Conservation (phyloP, 2,113 vertebrate genomes). For the Syngnathoides biaculeatus region DNA sequence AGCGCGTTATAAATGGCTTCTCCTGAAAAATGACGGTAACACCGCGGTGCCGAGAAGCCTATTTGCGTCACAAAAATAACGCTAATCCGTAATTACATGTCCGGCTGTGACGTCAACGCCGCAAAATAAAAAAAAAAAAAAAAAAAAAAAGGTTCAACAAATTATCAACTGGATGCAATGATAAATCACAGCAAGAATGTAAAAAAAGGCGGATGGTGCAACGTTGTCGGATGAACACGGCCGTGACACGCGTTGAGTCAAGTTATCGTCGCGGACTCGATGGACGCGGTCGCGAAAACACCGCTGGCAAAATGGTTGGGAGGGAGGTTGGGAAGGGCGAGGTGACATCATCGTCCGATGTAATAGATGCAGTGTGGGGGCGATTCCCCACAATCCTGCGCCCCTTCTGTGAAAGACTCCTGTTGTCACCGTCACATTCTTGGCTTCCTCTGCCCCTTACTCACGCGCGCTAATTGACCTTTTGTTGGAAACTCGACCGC, state of each 20-base stretch:
- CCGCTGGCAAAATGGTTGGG: conserved; percentile 17
- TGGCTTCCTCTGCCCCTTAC: conserved; percentile 23
- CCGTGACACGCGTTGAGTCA: background rate
- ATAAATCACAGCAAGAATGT: background rate
- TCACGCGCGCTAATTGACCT: conserved; percentile 22
- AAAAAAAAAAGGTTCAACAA: background rate
- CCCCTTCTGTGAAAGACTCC: conserved; percentile 30
- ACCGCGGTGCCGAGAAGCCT: background rate
- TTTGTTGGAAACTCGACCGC: conserved; percentile 34
- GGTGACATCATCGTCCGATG: conserved; percentile 57
- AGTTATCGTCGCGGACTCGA: background rate
- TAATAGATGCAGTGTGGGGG: conserved; percentile 59
- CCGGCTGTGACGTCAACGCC: background rate
- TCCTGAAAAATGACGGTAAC: background rate
- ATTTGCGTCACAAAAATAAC: background rate
- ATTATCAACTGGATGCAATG: background rate
- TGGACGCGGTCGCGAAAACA: conserved; percentile 19
- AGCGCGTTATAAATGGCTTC: background rate
- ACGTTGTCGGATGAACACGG: background rate
- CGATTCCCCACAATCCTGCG: conserved; percentile 24
- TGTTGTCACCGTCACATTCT: conserved; percentile 40
- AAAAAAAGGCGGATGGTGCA: background rate
- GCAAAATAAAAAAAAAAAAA: background rate
- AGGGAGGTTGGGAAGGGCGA: conserved; percentile 6
- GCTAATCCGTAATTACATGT: background rate